A percentile compares a stretch with the other conserved stretches of the same genome.
These are phyloP conservation scores for Laticauda laticaudata DNA, from an alignment of 2,113 vertebrate species.

Conservation along the genomic window DNA sequence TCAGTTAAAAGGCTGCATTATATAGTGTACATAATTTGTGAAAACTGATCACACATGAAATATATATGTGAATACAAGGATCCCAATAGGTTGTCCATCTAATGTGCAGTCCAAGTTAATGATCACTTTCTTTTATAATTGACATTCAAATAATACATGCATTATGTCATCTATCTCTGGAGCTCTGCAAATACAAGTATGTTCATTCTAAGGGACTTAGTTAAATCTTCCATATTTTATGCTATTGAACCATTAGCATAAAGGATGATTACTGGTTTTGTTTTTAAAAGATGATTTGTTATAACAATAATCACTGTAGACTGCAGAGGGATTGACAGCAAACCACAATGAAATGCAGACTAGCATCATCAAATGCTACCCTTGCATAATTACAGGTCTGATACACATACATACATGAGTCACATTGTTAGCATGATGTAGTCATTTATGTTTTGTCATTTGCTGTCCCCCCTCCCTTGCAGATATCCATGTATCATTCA, in stretches of 20 bases:
- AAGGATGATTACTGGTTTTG: not conserved
- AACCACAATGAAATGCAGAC: not conserved
- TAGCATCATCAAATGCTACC: not conserved
- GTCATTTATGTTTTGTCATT: not conserved
- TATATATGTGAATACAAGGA: not conserved
- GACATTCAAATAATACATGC: not conserved
- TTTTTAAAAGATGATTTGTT: not conserved
- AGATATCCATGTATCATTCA: not conserved
- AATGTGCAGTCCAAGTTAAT: not conserved
- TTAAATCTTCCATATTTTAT: not conserved
- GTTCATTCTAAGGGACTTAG: not conserved
- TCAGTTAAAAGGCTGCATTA: not conserved
- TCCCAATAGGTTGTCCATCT: not conserved
- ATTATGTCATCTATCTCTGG: not conserved
- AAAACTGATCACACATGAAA: not conserved
- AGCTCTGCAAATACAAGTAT: not conserved
- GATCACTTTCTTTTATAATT: not conserved
- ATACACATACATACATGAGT: not conserved
- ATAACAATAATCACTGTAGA: not conserved
- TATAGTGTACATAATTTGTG: not conserved
- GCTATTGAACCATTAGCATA: not conserved
- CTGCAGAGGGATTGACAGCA: not conserved
- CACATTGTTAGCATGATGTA: not conserved
- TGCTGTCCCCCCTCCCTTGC: not conserved
- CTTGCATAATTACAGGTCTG: not conserved